phyloP scores from a whole-genome alignment of 1,140 invertebrate species.

The Sycophaga agraensis region DNA sequence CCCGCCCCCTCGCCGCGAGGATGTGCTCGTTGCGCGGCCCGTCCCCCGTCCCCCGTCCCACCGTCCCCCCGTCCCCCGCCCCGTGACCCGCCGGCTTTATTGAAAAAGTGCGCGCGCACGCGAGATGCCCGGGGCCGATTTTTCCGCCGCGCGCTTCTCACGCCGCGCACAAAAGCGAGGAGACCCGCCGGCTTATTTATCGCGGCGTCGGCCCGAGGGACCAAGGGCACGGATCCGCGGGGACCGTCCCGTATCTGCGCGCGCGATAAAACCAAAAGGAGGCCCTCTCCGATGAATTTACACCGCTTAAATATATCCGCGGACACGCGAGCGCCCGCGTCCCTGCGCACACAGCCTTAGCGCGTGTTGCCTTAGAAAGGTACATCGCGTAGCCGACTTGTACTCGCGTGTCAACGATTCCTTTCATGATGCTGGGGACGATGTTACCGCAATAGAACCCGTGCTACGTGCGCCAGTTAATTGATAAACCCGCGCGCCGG shows the following conservation, averaged over 20 bases:
- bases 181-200: too few relatives aligned
- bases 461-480: slow-evolving; percentile 8
- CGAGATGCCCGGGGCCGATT: too few relatives aligned
- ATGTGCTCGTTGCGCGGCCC: slow-evolving; percentile 37
- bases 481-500: slow-evolving; percentile 14
- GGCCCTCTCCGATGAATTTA: slow-evolving; percentile 19
- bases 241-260: too few relatives aligned
- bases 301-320: slow-evolving; percentile 19
- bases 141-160: too few relatives aligned
- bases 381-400: slow-evolving; percentile 5
- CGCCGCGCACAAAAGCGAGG: too few relatives aligned
- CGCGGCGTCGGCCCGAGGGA: too few relatives aligned
- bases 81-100: too few relatives aligned
- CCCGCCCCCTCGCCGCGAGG: too few relatives aligned
- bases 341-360: slow-evolving; percentile 5
- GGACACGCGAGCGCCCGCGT: slow-evolving; percentile 26
- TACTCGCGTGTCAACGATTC: slow-evolving; percentile 34
- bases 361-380: slow-evolving; percentile 20
- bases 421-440: slow-evolving; percentile 27
- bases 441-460: slow-evolving; percentile 17
- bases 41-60: too few relatives aligned
- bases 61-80: neutral
- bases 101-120: too few relatives aligned
- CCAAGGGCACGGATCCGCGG: too few relatives aligned
- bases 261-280: slow-evolving; percentile 10